These are phyloP conservation scores for Erithacus rubecula DNA, from an alignment of 2,797 vertebrate genomes.

Conservation along the genomic window DNA sequence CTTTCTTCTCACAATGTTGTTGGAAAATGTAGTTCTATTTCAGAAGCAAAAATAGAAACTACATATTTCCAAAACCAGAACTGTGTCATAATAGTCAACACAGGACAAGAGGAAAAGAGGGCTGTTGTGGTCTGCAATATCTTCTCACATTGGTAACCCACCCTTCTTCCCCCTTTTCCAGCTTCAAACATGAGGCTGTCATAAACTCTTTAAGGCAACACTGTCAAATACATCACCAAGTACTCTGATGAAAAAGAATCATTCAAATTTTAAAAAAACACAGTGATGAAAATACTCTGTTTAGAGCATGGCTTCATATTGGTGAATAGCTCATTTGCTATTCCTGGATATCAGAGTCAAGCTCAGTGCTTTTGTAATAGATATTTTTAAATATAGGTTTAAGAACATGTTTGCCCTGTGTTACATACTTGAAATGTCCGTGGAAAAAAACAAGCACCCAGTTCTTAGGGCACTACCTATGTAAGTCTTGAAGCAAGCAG, in stretches of 20 bases:
- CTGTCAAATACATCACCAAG: not conserved
- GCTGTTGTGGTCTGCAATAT: not conserved
- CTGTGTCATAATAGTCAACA: not conserved
- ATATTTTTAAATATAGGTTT: conserved; percentile 43
- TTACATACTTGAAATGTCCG: not conserved
- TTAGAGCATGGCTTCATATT: not conserved
- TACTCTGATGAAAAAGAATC: not conserved
- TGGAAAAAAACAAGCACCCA: not conserved
- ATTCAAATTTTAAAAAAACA: not conserved
- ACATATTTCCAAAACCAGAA: not conserved
- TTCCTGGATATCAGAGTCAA: not conserved
- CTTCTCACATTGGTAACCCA: not conserved
- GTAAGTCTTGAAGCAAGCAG: not conserved
- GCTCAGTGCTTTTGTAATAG: not conserved
- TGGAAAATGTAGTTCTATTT: not conserved
- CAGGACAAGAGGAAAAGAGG: not conserved
- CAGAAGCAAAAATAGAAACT: not conserved
- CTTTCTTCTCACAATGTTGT: not conserved
- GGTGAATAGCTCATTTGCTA: not conserved
- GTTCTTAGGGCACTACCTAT: not conserved
- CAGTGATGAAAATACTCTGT: not conserved
- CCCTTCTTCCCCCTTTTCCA: not conserved
- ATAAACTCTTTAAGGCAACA: not conserved
- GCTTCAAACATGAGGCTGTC: not conserved
- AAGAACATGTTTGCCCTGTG: conserved; percentile 8